These are phyloP conservation scores for Drosophila colorata DNA, from an alignment of 2,888 invertebrate genomes.

Conservation along the genomic window DNA sequence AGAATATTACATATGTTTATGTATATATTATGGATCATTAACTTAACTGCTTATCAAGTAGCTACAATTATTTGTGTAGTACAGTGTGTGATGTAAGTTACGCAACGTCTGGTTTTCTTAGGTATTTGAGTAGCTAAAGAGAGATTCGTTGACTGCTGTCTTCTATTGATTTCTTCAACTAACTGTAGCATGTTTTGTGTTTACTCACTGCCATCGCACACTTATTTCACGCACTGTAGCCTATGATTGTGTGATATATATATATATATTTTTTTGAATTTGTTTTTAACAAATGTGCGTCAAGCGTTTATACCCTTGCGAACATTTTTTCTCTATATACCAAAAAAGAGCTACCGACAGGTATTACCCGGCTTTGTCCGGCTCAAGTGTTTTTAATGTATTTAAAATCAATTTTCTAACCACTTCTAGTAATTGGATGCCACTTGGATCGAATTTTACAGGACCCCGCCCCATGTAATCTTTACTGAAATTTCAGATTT, in stretches of 20 bases:
- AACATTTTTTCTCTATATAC: neutral
- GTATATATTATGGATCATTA: conserved; percentile 5
- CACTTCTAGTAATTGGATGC: no score
- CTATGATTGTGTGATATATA: neutral
- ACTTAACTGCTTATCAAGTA: neutral
- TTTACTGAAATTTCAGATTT: no score
- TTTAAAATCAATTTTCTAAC: no score
- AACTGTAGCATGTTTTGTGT: neutral
- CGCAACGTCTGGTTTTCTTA: no score
- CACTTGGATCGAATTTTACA: neutral
- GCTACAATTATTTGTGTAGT: no score
- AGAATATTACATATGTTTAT: conserved; percentile 10
- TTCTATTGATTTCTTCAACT: no score
- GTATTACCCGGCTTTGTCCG: neutral
- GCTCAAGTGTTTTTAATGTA: no score
- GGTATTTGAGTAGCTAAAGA: no score
- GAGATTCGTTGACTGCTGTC: no score
- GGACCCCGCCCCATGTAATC: no score
- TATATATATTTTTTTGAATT: neutral
- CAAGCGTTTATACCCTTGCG: conserved; percentile 3
- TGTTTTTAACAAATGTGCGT: conserved; percentile 2
- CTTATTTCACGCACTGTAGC: conserved; percentile 14
- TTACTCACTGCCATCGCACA: neutral
- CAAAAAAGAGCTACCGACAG: neutral
- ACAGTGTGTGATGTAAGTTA: no score